Percentiles rank a stretch among this genome's conserved stretches.
These are phyloP conservation scores for Proctacanthus coquilletti DNA, from an alignment of 1,140 invertebrate species.

Conservation along the genomic window DNA sequence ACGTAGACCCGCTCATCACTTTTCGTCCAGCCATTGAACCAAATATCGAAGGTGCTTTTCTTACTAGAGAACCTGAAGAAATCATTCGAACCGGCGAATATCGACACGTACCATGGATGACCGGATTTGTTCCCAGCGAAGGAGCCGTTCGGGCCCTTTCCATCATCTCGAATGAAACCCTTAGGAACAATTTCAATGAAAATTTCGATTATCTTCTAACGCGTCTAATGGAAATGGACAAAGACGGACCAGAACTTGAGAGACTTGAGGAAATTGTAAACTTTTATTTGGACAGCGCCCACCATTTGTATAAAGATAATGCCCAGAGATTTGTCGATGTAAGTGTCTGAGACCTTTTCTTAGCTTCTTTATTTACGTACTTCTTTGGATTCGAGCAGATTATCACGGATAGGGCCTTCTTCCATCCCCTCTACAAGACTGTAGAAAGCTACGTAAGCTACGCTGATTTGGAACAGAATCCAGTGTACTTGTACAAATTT, in stretches of 20 bases:
- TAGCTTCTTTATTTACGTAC: neutral
- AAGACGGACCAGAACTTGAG: slow-evolving; percentile 1
- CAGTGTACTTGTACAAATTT: slow-evolving; percentile 20
- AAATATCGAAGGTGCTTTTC: slow-evolving; percentile 18
- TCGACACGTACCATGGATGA: slow-evolving; percentile 27
- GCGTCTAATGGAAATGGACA: slow-evolving; percentile 20
- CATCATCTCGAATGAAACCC: slow-evolving; percentile 20
- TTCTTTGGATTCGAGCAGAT: slow-evolving; percentile 10
- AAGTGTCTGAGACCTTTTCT: slow-evolving; percentile 9
- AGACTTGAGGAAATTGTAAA: slow-evolving; percentile 11
- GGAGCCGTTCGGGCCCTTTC: slow-evolving; percentile 29
- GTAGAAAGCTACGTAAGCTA: slow-evolving; percentile 12
- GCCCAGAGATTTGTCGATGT: slow-evolving; percentile 24
- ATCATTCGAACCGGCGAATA: slow-evolving; percentile 21
- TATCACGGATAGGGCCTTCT: slow-evolving; percentile 21
- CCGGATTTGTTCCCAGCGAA: slow-evolving; percentile 28
- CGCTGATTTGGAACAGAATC: slow-evolving; percentile 8
- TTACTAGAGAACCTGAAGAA: slow-evolving; percentile 23
- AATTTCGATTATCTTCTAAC: slow-evolving; percentile 18
- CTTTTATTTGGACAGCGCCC: slow-evolving; percentile 17
- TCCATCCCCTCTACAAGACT: slow-evolving; percentile 18
- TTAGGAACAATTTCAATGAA: slow-evolving; percentile 20
- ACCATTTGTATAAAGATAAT: slow-evolving; percentile 16
- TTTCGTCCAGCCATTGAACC: slow-evolving; percentile 31
- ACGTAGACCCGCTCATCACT: slow-evolving; percentile 30